Percentiles rank a stretch among this genome's conserved stretches.
Conservation (phyloP, 1,140 invertebrate species). For the Tetramorium alpestre region DNA sequence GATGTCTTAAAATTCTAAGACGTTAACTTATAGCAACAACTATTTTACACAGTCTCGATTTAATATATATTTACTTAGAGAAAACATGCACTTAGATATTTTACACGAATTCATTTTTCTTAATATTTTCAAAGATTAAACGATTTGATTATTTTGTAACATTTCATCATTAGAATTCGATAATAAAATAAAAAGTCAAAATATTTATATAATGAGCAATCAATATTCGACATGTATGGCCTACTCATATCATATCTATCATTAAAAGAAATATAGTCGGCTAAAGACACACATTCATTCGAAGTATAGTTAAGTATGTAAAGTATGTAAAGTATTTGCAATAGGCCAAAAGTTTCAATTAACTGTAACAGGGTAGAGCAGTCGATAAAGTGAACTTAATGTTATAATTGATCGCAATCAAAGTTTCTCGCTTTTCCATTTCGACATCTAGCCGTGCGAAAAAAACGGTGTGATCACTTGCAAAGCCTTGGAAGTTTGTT, state of each 20-base stretch:
- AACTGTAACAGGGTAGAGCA: conserved; percentile 21
- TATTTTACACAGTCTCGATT: conserved; percentile 40
- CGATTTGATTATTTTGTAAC: conserved; percentile 39
- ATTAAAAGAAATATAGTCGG: conserved; percentile 12
- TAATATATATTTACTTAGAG: conserved; percentile 30
- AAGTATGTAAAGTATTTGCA: conserved; percentile 49
- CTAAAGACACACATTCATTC: conserved; percentile 15
- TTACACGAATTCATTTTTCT: neutral
- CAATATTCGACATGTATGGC: neutral
- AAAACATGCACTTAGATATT: conserved; percentile 37
- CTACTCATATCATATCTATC: conserved; percentile 30
- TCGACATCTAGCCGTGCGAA: conserved; percentile 22
- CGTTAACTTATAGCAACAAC: conserved; percentile 32
- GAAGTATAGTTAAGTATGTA: conserved; percentile 38
- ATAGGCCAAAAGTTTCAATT: conserved; percentile 61
- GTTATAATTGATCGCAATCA: conserved; percentile 53
- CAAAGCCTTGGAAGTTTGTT: conserved; percentile 25
- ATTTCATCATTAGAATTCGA: conserved; percentile 42
- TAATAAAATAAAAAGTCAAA: conserved; percentile 3
- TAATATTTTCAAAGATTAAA: conserved; percentile 33
- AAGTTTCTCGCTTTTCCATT: conserved; percentile 39
- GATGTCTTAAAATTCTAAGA: conserved; percentile 29
- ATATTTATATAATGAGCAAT: conserved; percentile 5
- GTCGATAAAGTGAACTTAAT: conserved; percentile 67
- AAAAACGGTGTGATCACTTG: conserved; percentile 57